Conservation (phyloP, 2,888 invertebrate genomes). For the Mythimna pallens region DNA sequence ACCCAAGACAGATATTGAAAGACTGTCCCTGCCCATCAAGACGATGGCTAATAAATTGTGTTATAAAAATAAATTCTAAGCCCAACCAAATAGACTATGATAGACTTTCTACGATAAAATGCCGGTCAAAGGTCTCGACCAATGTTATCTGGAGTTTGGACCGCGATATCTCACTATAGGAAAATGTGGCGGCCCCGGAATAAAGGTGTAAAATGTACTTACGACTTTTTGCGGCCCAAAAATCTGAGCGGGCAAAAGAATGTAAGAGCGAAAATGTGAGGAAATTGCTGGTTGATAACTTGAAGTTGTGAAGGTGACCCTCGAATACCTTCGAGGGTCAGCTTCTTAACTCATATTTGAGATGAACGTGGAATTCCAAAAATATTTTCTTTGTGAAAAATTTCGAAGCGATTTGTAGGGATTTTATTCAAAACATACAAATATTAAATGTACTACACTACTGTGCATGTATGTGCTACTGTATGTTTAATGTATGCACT, state of each 20-base stretch:
- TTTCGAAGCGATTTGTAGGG: too few relatives aligned
- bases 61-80: conserved; percentile 71
- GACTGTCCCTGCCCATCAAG: conserved; percentile 36
- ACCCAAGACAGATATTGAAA: conserved; percentile 19
- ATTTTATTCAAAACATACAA: neutral
- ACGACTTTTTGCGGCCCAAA: conserved; percentile 46
- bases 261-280: conserved; percentile 33
- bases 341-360: neutral
- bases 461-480: too few relatives aligned
- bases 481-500: too few relatives aligned
- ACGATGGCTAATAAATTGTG: conserved; percentile 62
- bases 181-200: conserved; percentile 61
- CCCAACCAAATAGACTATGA: conserved; percentile 68
- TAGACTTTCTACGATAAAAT: conserved; percentile 71
- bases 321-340: neutral
- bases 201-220: conserved; percentile 49
- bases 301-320: conserved; percentile 15
- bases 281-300: conserved; percentile 33
- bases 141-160: conserved; percentile 65
- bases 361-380: neutral
- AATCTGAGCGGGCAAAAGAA: conserved; percentile 48
- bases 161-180: conserved; percentile 70
- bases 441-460: too few relatives aligned
- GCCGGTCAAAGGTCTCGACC: conserved; percentile 71
- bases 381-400: neutral